phyloP scores from a whole-genome alignment of 2,888 invertebrate genomes.

The Catocala fraxini region DNA sequence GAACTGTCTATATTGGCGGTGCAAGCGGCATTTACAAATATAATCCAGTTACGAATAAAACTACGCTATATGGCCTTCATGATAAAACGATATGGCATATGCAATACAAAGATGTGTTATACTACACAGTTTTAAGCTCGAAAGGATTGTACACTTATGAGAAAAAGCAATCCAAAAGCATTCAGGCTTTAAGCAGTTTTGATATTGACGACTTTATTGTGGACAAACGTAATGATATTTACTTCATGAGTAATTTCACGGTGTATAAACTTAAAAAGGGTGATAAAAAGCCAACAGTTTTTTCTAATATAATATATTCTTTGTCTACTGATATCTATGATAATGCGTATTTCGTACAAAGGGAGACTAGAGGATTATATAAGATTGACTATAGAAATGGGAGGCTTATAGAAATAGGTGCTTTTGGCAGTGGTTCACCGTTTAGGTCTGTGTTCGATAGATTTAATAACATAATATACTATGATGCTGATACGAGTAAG shows the following conservation, averaged over 20 bases:
- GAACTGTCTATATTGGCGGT: slow-evolving; percentile 69
- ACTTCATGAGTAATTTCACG: slow-evolving; percentile 65
- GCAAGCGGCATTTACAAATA: slow-evolving; percentile 67
- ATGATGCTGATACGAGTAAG: slow-evolving; percentile 61
- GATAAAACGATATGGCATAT: slow-evolving; percentile 73
- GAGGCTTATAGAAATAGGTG: slow-evolving; percentile 62
- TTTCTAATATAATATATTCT: slow-evolving; percentile 65
- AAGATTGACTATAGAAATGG: slow-evolving; percentile 63
- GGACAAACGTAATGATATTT: slow-evolving; percentile 68
- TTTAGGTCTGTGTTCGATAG: slow-evolving; percentile 68
- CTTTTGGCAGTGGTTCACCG: slow-evolving; percentile 63
- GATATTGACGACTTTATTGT: slow-evolving; percentile 73
- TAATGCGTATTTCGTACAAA: slow-evolving; percentile 68
- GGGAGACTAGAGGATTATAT: slow-evolving; percentile 65
- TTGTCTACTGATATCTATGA: slow-evolving; percentile 66
- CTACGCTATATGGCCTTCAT: slow-evolving; percentile 55
- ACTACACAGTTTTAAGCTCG: slow-evolving; percentile 62
- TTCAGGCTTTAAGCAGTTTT: slow-evolving; percentile 60
- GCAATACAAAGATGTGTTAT: slow-evolving; percentile 68
- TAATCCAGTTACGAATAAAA: slow-evolving; percentile 55
- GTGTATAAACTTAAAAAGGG: slow-evolving; percentile 66
- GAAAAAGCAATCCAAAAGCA: slow-evolving; percentile 56
- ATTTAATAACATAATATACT: slow-evolving; percentile 70
- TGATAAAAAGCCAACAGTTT: slow-evolving; percentile 54
- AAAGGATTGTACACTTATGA: slow-evolving; percentile 64